Conservation (phyloP, 2,888 invertebrate species). For the Eupelmus urozonus region DNA sequence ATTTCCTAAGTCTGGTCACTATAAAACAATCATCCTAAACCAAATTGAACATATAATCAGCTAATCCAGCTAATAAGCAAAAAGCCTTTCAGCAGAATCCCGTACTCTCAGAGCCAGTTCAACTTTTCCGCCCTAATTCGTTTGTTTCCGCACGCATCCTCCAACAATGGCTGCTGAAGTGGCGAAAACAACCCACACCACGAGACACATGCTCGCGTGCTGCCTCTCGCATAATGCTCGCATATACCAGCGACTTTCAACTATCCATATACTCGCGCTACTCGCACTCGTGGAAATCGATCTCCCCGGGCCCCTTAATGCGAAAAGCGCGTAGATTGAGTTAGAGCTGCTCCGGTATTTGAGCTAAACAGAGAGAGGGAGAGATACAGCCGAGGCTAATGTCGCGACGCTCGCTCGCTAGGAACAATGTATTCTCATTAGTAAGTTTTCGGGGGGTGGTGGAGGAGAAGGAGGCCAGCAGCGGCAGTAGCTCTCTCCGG, state of each 20-base stretch:
- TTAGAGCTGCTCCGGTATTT: slow-evolving; percentile 34
- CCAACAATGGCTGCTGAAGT: background rate
- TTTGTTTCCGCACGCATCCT: background rate
- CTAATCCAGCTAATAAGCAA: no score
- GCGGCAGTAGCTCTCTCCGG: slow-evolving; percentile 1
- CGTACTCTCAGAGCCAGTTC: no score
- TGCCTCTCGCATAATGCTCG: no score
- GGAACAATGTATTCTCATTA: slow-evolving; percentile 63
- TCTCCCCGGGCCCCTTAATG: slow-evolving; percentile 35
- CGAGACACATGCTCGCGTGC: no score
- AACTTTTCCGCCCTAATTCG: slow-evolving; percentile 7
- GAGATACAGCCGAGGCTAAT: slow-evolving; percentile 21
- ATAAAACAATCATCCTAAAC: no score
- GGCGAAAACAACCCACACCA: no score
- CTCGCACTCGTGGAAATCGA: slow-evolving; percentile 39
- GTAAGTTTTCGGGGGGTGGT: slow-evolving; percentile 59
- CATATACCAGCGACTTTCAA: no score
- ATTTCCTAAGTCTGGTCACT: no score
- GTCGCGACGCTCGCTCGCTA: slow-evolving; percentile 20
- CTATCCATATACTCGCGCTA: no score
- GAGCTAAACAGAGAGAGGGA: slow-evolving; percentile 26
- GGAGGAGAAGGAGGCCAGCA: background rate
- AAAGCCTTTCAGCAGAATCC: no score
- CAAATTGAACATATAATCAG: no score
- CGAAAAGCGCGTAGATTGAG: slow-evolving; percentile 42